Evolutionary conservation across 2,113 vertebrate genomes (phyloP), one percentile per base, ranked within the genome.

Genomic region (Amblyornis subalaris): DNA sequence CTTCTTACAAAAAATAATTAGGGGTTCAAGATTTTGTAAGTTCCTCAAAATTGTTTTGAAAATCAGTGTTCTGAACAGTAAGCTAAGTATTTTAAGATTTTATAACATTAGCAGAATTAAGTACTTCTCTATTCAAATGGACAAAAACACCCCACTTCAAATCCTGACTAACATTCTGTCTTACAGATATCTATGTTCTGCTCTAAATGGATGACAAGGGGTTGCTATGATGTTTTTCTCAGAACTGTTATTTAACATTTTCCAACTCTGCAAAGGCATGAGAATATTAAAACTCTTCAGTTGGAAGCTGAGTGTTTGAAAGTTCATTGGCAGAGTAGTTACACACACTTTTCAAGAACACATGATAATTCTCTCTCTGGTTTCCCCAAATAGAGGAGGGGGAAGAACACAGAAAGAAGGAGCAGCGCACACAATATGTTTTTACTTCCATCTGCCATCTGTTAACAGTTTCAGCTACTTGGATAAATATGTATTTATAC

Each of bases 371-470:
- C 61, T 89, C 76, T 45, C 58, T 79, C 62, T 70, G 23, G 75
- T 93, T 93, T 95, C 87, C 47, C 38, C 91, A 88, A 80, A 88
- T n/a, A 83, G 78, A 83, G 62, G 33, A 65, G 36, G 48, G 28
- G 19, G 23, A 93, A 93, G 78, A 87, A 76, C 6, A 62, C 23
- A 79, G 67, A 73, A 83, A 88, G 78, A 79, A 90, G 88, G 54
- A 95, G 94, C 82, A 95, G 85, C 1, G 0, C 78, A 91, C 60
- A 83, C 78, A 94, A 36, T 89, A 89, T 91, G 85, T 31, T 91
- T 96, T 85, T 73, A 85, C 82, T 95, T 95, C 87, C 75, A 96
- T 94, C 88, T 85, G 71, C 91, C 91, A 89, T 91, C 96, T 91
- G 89, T 74, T 95, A 94, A 85, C 91, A 85, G 85, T 51, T 97